Evolutionary conservation across 2,888 invertebrate species (phyloP), one percentile per base, ranked within the genome.

Genomic region (Cephonodes hylas): DNA sequence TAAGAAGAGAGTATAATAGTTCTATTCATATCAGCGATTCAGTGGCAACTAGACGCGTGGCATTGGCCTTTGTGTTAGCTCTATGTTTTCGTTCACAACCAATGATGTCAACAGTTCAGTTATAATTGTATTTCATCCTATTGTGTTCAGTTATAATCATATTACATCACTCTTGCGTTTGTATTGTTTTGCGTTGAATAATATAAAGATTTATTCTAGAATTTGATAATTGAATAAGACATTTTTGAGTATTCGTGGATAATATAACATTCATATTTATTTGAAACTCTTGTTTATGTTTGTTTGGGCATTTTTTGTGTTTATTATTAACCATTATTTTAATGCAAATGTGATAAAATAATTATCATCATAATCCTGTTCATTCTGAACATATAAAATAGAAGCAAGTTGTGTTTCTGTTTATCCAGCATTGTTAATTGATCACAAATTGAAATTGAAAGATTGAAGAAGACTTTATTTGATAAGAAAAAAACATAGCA

Each of bases 31-130:
- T 46, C 60, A 61, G 64, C 74, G 72, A 69, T 63, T 61, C 64
- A 69, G 63, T 64, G 64, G 22, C n/a, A 46, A 44, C 38, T 44
- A 42, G 23, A 31, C 4, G 18, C 20, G 3, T 1, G 10, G 23
- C 4, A 8, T 13, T 15, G n/a, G 57, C 31, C 13, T 34, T n/a
- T 38, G 66, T 64, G 61, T 22, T 45, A 48, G 25, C 25, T 38
- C 15, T 34, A 69, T 75, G 69, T 70, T 70, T 70, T 68, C 66
- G 75, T 73, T 74, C 65, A 34, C 60, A 58, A 74, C 77, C 72
- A 81, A 75, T 79, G 73, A 81, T 74, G 74, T 80, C 76, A 79
- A 71, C 66, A 64, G 44, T 56, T 64, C 64, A 25, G 23, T 42
- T 58, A 60, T 60, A 63, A 67, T n/a, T n/a, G n/a, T 74, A 74